phyloP scores from a whole-genome alignment of 2,113 vertebrate species.

The Corythaeola cristata region DNA sequence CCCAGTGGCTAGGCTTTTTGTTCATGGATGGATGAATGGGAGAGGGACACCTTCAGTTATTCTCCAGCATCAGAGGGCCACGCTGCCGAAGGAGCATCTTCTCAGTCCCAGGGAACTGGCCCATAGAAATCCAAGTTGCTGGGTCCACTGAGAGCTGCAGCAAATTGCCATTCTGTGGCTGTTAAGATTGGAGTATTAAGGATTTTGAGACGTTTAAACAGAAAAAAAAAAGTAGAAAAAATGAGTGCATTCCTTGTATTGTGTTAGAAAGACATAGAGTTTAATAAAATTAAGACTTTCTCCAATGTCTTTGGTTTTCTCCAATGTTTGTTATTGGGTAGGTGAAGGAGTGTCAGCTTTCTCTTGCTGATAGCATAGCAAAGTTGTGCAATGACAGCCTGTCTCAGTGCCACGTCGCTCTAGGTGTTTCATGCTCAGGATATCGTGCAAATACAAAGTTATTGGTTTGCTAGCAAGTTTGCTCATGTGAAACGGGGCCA shows the following conservation, averaged over 20 bases:
- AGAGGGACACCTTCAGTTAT: neutral
- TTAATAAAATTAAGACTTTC: neutral
- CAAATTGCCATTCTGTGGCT: neutral
- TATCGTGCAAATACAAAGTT: slow-evolving; percentile 7
- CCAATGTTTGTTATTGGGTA: neutral
- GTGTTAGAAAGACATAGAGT: neutral
- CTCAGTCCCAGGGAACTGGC: neutral
- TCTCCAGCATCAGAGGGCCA: neutral
- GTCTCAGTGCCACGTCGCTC: neutral
- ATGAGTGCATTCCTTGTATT: neutral
- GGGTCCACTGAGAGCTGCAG: neutral
- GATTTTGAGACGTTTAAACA: neutral
- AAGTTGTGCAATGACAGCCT: neutral
- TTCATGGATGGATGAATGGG: neutral
- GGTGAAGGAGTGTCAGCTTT: neutral
- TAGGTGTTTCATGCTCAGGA: neutral
- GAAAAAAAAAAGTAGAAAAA: neutral
- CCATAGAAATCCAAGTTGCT: neutral
- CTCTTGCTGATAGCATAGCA: neutral
- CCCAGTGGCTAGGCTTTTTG: neutral
- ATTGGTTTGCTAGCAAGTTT: slow-evolving; percentile 10
- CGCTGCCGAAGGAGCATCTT: neutral
- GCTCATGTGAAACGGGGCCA: neutral
- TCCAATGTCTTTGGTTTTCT: neutral
- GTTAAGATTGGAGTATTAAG: neutral